Base-by-base conservation (phyloP, 2,888 invertebrate genomes). In the Biston stratarius region DNA sequence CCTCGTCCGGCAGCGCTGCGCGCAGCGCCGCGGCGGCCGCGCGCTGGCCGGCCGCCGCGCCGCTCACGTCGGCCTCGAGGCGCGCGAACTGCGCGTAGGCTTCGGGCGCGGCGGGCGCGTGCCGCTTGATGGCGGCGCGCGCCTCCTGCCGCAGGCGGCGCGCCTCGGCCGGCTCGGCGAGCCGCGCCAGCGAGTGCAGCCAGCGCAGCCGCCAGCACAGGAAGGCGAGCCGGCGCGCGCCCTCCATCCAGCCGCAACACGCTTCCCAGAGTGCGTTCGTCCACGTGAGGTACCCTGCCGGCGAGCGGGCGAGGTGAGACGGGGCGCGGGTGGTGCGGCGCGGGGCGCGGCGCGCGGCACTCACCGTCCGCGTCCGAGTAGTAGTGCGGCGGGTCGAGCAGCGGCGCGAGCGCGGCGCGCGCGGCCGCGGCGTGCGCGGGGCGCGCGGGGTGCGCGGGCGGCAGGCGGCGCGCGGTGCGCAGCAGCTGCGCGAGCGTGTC, bases 171-270 rank as follows among this genome's bases (percentile, higher is more conserved):
- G 61, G 62, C 72, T 53, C 72, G 72, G 66, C 61, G 15, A 83
- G 78, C 74, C 80, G 70, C 72, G 75, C 66, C 64, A 84, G 83
- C 78, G 87, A 81, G 77, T 84, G 84, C 81, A 86, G 77, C 88
- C 87, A 87, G 71, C 90, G 88, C 82, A 90, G 81, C 1, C 89
- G 84, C 90, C 91, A 91, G 81, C 88, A 83, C 74, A 85, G 76
- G 73, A 90, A 78, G 73, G 87, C 88, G 51, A 60, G 59, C n/a
- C 87, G 83, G 56, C 67, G 69, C 70, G 40, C 53, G 44, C 81
- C 84, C 57, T 61, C 3, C 68, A 73, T 64, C 80, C 81, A 80
- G 61, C 33, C 76, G 78, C 81, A 83, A 71, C 76, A 73, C 79
- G 80, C 91, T 77, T 83, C 86, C 86, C 87, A 88, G 76, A 87